Conservation (phyloP, 2,888 invertebrate species). For the Blomia tropicalis region DNA sequence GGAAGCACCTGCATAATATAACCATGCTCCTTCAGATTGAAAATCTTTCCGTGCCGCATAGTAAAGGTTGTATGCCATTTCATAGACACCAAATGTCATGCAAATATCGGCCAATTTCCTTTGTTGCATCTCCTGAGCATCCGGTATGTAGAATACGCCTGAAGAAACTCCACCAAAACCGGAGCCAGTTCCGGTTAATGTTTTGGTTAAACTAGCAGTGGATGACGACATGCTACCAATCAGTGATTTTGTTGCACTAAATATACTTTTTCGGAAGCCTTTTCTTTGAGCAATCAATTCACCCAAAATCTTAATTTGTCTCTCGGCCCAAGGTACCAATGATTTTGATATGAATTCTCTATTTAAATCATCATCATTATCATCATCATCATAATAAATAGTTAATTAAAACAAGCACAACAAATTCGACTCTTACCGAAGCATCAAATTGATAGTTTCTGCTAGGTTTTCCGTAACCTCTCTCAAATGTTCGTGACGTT, state of each 20-base stretch:
- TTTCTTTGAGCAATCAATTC: slow-evolving; percentile 55
- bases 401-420: neutral
- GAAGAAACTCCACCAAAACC: slow-evolving; percentile 37
- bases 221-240: slow-evolving; percentile 40
- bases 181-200: neutral
- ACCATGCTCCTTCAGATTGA: slow-evolving; percentile 88
- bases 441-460: slow-evolving; percentile 7
- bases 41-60: slow-evolving; percentile 95
- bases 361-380: neutral
- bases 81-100: slow-evolving; percentile 87
- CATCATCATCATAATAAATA: too few relatives aligned
- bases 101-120: slow-evolving; percentile 83
- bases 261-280: slow-evolving; percentile 75
- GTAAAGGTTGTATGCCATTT: slow-evolving; percentile 77
- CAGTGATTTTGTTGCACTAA: slow-evolving; percentile 88
- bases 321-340: slow-evolving; percentile 76
- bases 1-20: slow-evolving; percentile 85
- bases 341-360: slow-evolving; percentile 22
- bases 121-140: slow-evolving; percentile 68
- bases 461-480: neutral
- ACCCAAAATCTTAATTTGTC: slow-evolving; percentile 59
- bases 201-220: slow-evolving; percentile 16
- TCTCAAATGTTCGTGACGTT: neutral
- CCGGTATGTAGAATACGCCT: slow-evolving; percentile 46
- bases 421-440: neutral